phyloP scores from a whole-genome alignment of 2,888 invertebrate genomes.

The Aleiodes testaceus region DNA sequence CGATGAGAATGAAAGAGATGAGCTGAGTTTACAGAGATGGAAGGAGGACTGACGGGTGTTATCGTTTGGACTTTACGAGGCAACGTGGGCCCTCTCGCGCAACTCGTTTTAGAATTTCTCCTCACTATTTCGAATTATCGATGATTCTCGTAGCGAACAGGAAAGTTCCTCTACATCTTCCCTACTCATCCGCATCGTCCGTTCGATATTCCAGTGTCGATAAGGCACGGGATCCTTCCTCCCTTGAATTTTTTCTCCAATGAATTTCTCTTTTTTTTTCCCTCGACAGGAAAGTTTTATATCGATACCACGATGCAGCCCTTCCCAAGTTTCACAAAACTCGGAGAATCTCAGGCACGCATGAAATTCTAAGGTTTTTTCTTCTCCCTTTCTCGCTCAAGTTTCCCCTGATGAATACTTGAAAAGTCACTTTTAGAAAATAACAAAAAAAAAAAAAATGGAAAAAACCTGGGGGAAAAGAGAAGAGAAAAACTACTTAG shows the following conservation, averaged over 20 bases:
- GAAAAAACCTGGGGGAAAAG: too few species aligned
- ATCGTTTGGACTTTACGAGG: slow-evolving; percentile 42
- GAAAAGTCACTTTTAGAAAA: background rate
- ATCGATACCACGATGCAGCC: slow-evolving; percentile 18
- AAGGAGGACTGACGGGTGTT: slow-evolving; percentile 9
- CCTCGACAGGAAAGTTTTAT: slow-evolving; percentile 17
- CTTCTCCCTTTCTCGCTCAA: slow-evolving; percentile 29
- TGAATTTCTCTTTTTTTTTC: slow-evolving; percentile 21
- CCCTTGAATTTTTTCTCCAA: slow-evolving; percentile 26
- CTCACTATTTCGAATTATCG: slow-evolving; percentile 35
- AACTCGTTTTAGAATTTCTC: slow-evolving; percentile 34
- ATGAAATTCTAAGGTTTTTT: slow-evolving; percentile 21
- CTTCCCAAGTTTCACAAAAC: background rate
- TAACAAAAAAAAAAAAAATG: too few species aligned
- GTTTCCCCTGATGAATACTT: slow-evolving; percentile 16
- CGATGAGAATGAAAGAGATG: slow-evolving; percentile 20
- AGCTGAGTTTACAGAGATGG: slow-evolving; percentile 39
- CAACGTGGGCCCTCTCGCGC: slow-evolving; percentile 21
- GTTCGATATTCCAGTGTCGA: slow-evolving; percentile 37
- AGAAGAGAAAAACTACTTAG: too few species aligned
- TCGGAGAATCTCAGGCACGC: background rate
- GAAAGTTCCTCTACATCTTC: slow-evolving; percentile 5
- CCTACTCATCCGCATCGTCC: slow-evolving; percentile 20
- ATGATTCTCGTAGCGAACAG: slow-evolving; percentile 30
- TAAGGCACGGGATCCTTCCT: slow-evolving; percentile 37